Conservation (phyloP, 2,888 invertebrate genomes). For the Oasisia sp. region DNA sequence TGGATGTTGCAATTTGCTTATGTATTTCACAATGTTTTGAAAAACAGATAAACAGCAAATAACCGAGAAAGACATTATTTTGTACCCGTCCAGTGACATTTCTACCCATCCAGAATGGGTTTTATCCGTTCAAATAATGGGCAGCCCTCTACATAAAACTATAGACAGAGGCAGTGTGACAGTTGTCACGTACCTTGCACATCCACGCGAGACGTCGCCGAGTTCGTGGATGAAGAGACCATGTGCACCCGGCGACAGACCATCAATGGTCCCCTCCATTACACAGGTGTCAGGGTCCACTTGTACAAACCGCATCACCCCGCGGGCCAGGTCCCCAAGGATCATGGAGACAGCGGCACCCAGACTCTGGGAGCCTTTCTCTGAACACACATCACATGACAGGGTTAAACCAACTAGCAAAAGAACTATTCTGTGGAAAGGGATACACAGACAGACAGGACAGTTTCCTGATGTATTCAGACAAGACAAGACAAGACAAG, state of each 20-base stretch:
- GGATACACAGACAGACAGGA: no score
- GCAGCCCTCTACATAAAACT: no score
- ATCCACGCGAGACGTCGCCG: slow-evolving; percentile 78
- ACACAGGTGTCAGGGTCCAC: slow-evolving; percentile 72
- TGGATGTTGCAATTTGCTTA: no score
- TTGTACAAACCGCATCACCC: slow-evolving; percentile 83
- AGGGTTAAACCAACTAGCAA: neutral
- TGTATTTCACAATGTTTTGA: no score
- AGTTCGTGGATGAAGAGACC: slow-evolving; percentile 76
- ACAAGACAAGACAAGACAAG: no score
- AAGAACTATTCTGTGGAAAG: no score
- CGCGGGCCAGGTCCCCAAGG: slow-evolving; percentile 70
- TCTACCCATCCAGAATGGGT: no score
- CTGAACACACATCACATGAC: neutral
- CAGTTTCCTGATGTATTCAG: no score
- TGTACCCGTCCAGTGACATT: no score
- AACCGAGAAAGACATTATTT: no score
- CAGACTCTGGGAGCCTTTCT: slow-evolving; percentile 33
- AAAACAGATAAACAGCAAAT: neutral
- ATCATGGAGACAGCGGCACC: slow-evolving; percentile 80
- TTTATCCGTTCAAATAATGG: no score
- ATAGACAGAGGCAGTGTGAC: neutral
- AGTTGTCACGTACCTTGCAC: slow-evolving; percentile 66
- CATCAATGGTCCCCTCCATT: slow-evolving; percentile 87
- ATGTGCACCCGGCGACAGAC: slow-evolving; percentile 75